Base-by-base conservation (phyloP, 2,888 invertebrate species). In the Caradrina kadenii region DNA sequence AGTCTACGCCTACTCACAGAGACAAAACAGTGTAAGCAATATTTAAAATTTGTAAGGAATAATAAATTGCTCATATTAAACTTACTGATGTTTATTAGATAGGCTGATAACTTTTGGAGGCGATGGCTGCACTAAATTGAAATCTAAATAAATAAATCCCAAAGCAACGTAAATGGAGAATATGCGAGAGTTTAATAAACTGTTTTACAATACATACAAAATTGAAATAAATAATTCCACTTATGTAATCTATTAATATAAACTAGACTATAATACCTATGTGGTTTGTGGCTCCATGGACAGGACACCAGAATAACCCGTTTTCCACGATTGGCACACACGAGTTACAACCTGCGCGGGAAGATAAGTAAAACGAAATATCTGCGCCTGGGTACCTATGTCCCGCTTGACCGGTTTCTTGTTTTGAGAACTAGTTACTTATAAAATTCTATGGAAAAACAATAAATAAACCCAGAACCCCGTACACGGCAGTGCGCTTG, bases 261-360 rank as follows among this genome's bases (percentile, higher is more conserved):
- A 61, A 60, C 66, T 61, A 73, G 39, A 48, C 65, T 74, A 21
- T 54, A n/a, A n/a, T n/a, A n/a, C n/a, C n/a, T n/a, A 66, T 50
- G 62, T 60, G 31, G 54, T 39, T 55, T 62, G 62, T 60, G 49
- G 49, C 49, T 71, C 42, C 73, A 79, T 62, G 42, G 70, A 60
- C 26, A 60, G 49, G 60, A 69, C 45, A 80, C 65, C 49, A 56
- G 70, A 69, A 77, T 58, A 80, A 77, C 77, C 73, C 45, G 77
- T 78, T 78, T 54, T 53, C 17, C 19, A 55, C 63, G 60, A 78
- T 77, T 81, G 78, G 63, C 78, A 81, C 65, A 65, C 60, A 76
- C 69, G 39, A 80, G 62, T 76, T 62, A 62, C 49, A 70, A 71
- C 54, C 54, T 63, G 64, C 50, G 61, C 77, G 35, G 59, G 64